phyloP scores from a whole-genome alignment of 2,888 invertebrate genomes.

The Alviniconcha strummeri region DNA sequence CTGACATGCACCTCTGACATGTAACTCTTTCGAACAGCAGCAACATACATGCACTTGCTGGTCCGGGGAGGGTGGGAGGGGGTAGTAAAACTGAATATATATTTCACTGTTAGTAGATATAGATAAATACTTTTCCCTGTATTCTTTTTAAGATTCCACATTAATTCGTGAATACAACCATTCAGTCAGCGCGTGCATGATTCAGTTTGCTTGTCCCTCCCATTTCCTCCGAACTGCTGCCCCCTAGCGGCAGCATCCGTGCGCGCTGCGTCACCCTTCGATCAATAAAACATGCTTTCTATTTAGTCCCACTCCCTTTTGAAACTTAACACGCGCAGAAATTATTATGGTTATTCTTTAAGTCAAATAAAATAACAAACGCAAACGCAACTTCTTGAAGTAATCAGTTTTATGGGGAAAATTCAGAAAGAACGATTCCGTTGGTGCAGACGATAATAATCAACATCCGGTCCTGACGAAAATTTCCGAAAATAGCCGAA shows the following conservation, averaged over 20 bases:
- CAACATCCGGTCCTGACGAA: conserved; percentile 51
- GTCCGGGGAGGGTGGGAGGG: background rate
- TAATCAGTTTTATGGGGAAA: background rate
- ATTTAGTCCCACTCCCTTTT: background rate
- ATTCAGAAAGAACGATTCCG: conserved; percentile 24
- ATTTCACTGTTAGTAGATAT: too few species aligned
- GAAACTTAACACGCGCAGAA: background rate
- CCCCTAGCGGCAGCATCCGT: conserved; percentile 30
- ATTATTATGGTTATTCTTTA: too few species aligned
- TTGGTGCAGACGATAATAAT: conserved; percentile 41
- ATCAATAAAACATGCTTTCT: conserved; percentile 20
- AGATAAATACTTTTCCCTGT: too few species aligned
- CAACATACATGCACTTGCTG: too few species aligned
- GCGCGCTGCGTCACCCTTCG: conserved; percentile 29
- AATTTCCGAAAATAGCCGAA: conserved; percentile 57
- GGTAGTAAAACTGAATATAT: too few species aligned
- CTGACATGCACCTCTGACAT: too few species aligned
- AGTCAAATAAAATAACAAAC: too few species aligned
- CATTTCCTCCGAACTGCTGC: background rate
- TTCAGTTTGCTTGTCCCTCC: background rate
- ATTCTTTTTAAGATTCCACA: too few species aligned
- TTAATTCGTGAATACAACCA: background rate
- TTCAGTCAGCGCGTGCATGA: background rate
- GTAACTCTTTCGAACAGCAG: too few species aligned
- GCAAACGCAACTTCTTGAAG: too few species aligned